phyloP scores from a whole-genome alignment of 2,113 vertebrate genomes.

The Struthio camelus region DNA sequence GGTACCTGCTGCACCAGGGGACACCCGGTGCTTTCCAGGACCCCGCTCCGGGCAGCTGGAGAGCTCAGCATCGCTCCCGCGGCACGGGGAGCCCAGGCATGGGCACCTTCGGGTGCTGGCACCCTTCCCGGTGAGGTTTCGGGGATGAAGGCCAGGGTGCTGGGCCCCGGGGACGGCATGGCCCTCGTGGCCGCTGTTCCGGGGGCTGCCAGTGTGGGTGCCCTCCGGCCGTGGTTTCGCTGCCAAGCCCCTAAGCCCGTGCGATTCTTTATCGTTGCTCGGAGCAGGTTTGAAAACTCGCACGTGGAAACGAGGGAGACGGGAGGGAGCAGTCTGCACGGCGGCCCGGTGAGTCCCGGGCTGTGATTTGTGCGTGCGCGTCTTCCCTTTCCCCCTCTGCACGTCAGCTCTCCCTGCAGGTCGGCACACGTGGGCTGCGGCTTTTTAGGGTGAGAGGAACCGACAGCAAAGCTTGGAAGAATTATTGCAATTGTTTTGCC shows the following conservation, averaged over 20 bases:
- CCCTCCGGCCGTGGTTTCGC: background rate
- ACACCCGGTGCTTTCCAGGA: too few species aligned
- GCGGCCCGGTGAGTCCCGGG: rapidly evolving
- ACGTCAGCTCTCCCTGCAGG: background rate
- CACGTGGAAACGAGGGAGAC: background rate
- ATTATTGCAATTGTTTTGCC: background rate
- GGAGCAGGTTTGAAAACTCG: background rate
- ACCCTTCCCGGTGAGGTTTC: background rate
- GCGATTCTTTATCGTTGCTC: background rate
- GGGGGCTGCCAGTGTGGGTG: too few species aligned
- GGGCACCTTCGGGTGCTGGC: background rate
- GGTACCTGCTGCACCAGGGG: too few species aligned
- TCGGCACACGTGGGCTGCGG: background rate
- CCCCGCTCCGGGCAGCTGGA: background rate
- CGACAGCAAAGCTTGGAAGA: background rate
- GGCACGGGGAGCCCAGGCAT: rapidly evolving
- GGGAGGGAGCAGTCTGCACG: rapidly evolving
- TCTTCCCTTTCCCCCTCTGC: background rate
- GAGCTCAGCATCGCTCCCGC: too few species aligned
- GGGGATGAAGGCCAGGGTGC: background rate
- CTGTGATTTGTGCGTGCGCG: too few species aligned
- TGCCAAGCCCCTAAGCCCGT: background rate
- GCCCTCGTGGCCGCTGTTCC: too few species aligned
- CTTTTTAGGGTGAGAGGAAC: background rate
- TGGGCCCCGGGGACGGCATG: too few species aligned